Conservation (phyloP, 2,113 vertebrate genomes). For the Ophiodon elongatus region DNA sequence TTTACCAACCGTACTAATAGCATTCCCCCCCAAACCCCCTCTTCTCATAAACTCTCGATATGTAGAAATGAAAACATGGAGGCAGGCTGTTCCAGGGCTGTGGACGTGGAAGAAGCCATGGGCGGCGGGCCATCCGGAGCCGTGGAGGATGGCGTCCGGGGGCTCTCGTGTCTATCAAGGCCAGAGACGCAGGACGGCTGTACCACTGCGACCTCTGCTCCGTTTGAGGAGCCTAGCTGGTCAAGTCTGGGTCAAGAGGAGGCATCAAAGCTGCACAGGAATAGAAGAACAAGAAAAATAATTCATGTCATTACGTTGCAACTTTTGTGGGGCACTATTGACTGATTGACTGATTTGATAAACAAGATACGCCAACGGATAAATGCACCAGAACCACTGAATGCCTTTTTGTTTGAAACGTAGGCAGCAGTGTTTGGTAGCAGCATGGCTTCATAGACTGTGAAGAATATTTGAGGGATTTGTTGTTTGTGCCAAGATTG, state of each 20-base stretch:
- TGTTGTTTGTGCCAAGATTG: neutral
- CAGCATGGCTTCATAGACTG: neutral
- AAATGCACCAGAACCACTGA: neutral
- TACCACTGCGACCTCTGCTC: slow-evolving; percentile 35
- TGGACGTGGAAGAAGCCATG: slow-evolving; percentile 60
- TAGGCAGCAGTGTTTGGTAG: neutral
- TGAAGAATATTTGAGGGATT: neutral
- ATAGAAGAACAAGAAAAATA: slow-evolving; percentile 8
- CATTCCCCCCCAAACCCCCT: slow-evolving; percentile 5
- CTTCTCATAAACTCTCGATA: slow-evolving; percentile 49
- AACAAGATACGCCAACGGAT: neutral
- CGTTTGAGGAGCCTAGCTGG: slow-evolving; percentile 44
- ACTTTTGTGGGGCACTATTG: neutral
- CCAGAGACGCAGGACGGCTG: slow-evolving; percentile 55
- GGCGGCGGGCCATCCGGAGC: slow-evolving; percentile 50
- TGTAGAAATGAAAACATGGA: slow-evolving; percentile 74
- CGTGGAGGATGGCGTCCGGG: slow-evolving; percentile 35
- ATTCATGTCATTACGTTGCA: neutral
- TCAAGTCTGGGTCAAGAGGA: slow-evolving; percentile 81
- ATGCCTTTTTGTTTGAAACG: neutral
- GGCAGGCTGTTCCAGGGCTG: slow-evolving; percentile 70
- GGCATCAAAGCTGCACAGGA: slow-evolving; percentile 79
- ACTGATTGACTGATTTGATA: neutral
- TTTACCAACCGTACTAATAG: slow-evolving; percentile 25
- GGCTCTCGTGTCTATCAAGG: slow-evolving; percentile 48